phyloP scores from a whole-genome alignment of 2,888 invertebrate species.

The Hypselothyrea guttata region DNA sequence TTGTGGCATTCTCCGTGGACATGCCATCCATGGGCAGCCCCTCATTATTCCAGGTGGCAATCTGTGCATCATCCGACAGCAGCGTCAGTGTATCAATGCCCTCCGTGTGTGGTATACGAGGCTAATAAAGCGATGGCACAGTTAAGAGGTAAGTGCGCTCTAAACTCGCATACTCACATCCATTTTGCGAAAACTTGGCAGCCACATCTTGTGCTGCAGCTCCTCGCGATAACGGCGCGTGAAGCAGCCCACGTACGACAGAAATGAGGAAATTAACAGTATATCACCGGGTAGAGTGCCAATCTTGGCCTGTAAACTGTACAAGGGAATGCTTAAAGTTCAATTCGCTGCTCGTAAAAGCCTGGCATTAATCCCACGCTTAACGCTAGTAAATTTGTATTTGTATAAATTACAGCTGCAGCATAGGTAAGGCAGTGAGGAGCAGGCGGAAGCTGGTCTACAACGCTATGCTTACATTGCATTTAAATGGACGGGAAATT shows the following conservation, averaged over 20 bases:
- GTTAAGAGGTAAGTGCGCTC: background rate
- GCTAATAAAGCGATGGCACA: conserved; percentile 79
- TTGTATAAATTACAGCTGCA: conserved; percentile 71
- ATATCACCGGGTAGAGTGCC: conserved; percentile 95
- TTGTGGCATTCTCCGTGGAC: conserved; percentile 98
- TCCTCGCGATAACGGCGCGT: conserved; percentile 92
- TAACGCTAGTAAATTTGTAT: conserved; percentile 50
- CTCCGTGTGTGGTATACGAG: conserved; percentile 90
- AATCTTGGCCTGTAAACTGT: conserved; percentile 87
- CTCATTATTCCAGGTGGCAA: conserved; percentile 97
- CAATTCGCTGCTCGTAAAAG: too few relatives aligned
- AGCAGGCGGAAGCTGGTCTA: conserved; percentile 43
- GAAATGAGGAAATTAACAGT: conserved; percentile 94
- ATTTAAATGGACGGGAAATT: conserved; percentile 73
- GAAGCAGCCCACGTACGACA: conserved; percentile 97
- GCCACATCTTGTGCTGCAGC: conserved; percentile 91
- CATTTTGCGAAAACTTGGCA: conserved; percentile 89
- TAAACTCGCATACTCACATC: conserved; percentile 82
- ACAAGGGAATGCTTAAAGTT: conserved; percentile 11
- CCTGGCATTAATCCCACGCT: conserved; percentile 42
- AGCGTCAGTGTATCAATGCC: conserved; percentile 91
- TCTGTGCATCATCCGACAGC: conserved; percentile 94
- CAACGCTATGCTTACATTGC: conserved; percentile 37
- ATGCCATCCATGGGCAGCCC: conserved; percentile 95
- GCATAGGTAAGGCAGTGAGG: too few relatives aligned